Base-by-base conservation (phyloP, 2,888 invertebrate genomes). In the Apomyelois bistriatella region DNA sequence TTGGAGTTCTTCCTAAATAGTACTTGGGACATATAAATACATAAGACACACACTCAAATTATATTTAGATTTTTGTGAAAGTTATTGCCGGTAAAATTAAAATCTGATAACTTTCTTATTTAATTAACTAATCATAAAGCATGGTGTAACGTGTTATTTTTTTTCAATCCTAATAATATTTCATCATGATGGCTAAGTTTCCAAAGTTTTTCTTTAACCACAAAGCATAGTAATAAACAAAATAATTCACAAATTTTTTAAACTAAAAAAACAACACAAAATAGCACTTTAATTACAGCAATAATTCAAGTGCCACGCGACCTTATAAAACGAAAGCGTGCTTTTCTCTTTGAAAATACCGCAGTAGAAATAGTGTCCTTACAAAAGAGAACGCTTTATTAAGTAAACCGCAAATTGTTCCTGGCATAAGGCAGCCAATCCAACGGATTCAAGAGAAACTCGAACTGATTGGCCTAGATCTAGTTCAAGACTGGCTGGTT, bases 281-380 rank as follows among this genome's bases (percentile, higher is more conserved):
- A 47, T 6, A 30, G 43, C 43, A 46, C 43, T 46, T 28, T 46
- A 46, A 46, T 46, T 46, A 32, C 30, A 3, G 30, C 15, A 8
- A 46, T 46, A 46, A 46, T 46, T 46, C 43, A 46, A 46, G 32
- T 32, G 13, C 12, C 43, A 46, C 43, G 43, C 43, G 43, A 46
- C 13, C 43, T 46, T 32, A 32, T 8, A 42, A 32, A 13, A n/a
- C 12, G 35, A 22, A 10, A 43, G 28, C 42, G 42, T 12, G 12
- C 41, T 41, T 41, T 35, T n/a, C 42, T 22, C 42, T 43, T 8
- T 43, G 42, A 43, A 43, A 43, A 16, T 22, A 28, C 42, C 42
- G 42, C 30, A 28, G 30, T 30, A 13, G 43, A 43, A 43, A 13
- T 8, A 30, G 13, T 43, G 28, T 43, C 30, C 30, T 43, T 28